Base-by-base conservation (phyloP, 2,888 invertebrate species). In the Protonemura montana region DNA sequence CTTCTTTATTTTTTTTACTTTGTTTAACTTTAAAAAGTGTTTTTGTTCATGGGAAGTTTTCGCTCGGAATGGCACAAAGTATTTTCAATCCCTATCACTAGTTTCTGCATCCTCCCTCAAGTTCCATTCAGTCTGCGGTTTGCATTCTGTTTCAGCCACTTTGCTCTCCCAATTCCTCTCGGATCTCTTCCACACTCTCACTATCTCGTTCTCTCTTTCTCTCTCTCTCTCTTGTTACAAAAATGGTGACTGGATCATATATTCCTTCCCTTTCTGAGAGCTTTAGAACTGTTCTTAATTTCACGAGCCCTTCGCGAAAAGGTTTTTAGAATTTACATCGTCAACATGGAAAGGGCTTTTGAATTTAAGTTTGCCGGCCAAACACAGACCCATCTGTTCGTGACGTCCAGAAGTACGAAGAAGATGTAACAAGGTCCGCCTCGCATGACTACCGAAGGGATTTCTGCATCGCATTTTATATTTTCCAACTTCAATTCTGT, bases 21-120 rank as follows among this genome's bases (percentile, higher is more conserved):
- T 81, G 59, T 84, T 59, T 59, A 84, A 84, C 84, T 84, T 84
- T 84, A 59, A 84, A 84, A 84, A 84, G 84, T 84, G 84, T 84
- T 84, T 84, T 84, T 84, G 84, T 84, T 84, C 84, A 76, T 28
- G 84, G 84, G 76, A 84, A 84, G 84, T 84, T 84, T 84, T 84
- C 84, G 84, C 84, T 76, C 59, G 84, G 42, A 84, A 59, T 59
- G 84, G 29, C 27, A 84, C 76, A 84, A 84, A 84, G 84, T 59
- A 84, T 84, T 59, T 84, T 84, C 76, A 84, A 84, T 84, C 84
- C 84, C 84, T 59, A 59, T 84, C 59, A 26, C 76, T 84, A 84
- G 84, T 84, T 35, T 84, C 76, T 84, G 84, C 84, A 84, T 84
- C 29, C 84, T 42, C 84, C 84, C 84, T 59, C 84, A 84, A 84